Evolutionary conservation across 2,888 invertebrate species (phyloP), one percentile per base, ranked within the genome.

Genomic region (Parnassius glacialis): DNA sequence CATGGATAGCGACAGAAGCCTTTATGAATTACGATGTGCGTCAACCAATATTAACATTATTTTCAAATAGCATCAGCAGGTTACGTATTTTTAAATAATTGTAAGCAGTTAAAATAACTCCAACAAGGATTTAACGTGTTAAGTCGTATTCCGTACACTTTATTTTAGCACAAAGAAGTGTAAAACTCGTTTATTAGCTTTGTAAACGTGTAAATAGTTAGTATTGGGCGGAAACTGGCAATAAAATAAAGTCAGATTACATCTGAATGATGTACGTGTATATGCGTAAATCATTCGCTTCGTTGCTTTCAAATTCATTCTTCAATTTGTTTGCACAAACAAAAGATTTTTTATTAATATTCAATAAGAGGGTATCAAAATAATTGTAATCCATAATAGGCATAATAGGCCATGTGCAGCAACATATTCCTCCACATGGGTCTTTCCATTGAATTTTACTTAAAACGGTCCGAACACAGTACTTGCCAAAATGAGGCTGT

Each of bases 41-140:
- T 25, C 25, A 25, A 3, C 25, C 25, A 25, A 25, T 7, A 25
- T 25, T 25, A 3, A 25, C 5, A 25, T 25, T 25, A 25, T 25
- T 25, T 25, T 25, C 25, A 25, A 3, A 25, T 25, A 25, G 25
- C 7, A 34, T 34, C 34, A 34, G 34, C 34, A 34, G 34, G 7
- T 34, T 34, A 34, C 7, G 7, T 34, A 34, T 48, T 75, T 75
- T 79, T 75, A 76, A 41, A n/a, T 52, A 41, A 10, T 52, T 10
- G n/a, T 51, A 25, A 25, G 25, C 25, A 51, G 51, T 51, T 3
- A 52, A 45, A 57, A 44, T 20, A 58, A 25, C 20, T 52, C 10
- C n/a, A 44, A 51, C 34, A 25, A 44, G 25, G 41, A 59, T 25
- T 44, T 51, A n/a, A 58, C 13, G 16, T 44, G n/a, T 13, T 54